These are phyloP conservation scores for Sinodicranocentrus sp. DNA, from an alignment of 2,888 invertebrate genomes.

Conservation along the genomic window DNA sequence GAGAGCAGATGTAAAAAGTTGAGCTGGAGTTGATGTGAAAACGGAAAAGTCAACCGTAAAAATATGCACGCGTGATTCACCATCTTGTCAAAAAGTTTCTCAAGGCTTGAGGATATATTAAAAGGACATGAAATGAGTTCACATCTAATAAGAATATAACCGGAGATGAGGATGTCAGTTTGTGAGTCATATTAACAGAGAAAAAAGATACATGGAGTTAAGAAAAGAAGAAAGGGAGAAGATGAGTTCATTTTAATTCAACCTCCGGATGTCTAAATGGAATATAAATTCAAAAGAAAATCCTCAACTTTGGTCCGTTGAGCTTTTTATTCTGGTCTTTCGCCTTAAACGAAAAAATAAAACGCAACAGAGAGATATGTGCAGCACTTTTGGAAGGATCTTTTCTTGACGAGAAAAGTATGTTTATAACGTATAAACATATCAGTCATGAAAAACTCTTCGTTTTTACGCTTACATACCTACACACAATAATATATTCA, in stretches of 20 bases:
- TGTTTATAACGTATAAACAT: conserved; percentile 24
- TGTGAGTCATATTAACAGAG: conserved; percentile 49
- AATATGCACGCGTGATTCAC: not conserved
- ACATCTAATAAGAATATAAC: conserved; percentile 40
- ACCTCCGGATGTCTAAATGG: conserved; percentile 60
- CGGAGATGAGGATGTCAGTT: conserved; percentile 59
- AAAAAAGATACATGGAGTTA: conserved; percentile 46
- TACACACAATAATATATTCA: conserved; percentile 55
- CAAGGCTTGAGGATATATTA: conserved; percentile 29
- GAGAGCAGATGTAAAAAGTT: too few relatives aligned
- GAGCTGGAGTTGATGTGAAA: too few relatives aligned
- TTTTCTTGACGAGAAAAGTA: too few relatives aligned
- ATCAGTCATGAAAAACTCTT: not conserved
- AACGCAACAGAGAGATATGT: conserved; percentile 28
- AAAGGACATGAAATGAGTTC: conserved; percentile 47
- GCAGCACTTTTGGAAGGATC: too few relatives aligned
- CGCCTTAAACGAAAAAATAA: conserved; percentile 5
- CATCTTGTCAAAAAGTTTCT: conserved; percentile 17
- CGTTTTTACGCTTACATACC: conserved; percentile 54
- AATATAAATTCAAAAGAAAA: conserved; percentile 63
- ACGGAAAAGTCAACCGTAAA: conserved; percentile 14
- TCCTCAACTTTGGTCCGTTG: conserved; percentile 56
- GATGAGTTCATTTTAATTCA: conserved; percentile 62
- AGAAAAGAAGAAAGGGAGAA: conserved; percentile 27
- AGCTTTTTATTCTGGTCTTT: conserved; percentile 47